Evolutionary conservation across 1,140 invertebrate genomes (phyloP), one percentile per base, ranked within the genome.

Genomic region (Zaprionus ghesquierei): DNA sequence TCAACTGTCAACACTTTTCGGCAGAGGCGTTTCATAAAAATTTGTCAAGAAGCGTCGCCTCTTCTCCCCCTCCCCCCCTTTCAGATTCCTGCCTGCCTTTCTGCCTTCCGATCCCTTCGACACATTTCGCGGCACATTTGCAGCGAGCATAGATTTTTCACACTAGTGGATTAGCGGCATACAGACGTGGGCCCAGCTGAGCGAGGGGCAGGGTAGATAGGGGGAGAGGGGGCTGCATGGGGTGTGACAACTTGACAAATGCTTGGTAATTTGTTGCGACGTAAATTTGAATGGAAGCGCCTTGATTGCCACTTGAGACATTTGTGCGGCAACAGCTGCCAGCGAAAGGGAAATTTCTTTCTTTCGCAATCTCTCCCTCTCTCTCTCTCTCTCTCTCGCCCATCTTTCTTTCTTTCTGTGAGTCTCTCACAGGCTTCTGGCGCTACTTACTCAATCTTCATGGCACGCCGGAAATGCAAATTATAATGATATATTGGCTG

Each of bases 221-320:
- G 10, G 35, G 33, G n/a, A 41, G 56, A 1, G 22, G 22, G 6
- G 25, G 25, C 5, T n/a, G 5, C 4, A 25, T 53, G 41, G 65
- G 64, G 68, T 65, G 73, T 80, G 79, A 74, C 71, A 79, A 76
- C 44, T 86, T 90, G 89, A 90, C 87, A 90, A 90, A 90, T 90
- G 89, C 82, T 84, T 64, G 77, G 89, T 90, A 90, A 90, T 90
- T 90, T 90, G 89, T 90, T 90, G 89, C 79, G 87, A 90, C 89
- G 87, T 84, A 90, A 90, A 90, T 90, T 90, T 90, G 87, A 90
- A 90, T 90, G 89, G 84, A 90, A 90, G 80, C 81, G 89, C 87
- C 87, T 90, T 90, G 89, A 90, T 90, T 90, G 89, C 89, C 87
- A 90, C 89, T 90, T 87, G 89, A 90, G 87, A 90, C 87, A 90